phyloP scores from a whole-genome alignment of 2,113 vertebrate genomes.

The Neofelis nebulosa region DNA sequence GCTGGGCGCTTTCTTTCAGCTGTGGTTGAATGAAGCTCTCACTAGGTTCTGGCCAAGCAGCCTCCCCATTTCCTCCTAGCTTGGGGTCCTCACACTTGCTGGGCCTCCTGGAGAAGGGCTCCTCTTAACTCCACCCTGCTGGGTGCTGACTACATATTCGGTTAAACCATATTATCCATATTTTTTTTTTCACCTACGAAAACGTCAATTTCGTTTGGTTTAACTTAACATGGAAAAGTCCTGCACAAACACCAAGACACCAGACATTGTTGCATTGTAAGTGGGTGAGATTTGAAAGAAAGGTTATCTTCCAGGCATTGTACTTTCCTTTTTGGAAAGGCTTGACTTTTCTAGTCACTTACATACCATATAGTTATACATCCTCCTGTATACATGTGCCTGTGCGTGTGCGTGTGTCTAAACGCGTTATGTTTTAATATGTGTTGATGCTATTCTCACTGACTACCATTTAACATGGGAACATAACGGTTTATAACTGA shows the following conservation, averaged over 20 bases:
- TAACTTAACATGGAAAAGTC: background rate
- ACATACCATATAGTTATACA: background rate
- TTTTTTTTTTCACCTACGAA: background rate
- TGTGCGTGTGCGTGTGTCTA: background rate
- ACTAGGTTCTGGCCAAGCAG: background rate
- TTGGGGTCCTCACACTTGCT: background rate
- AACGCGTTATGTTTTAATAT: background rate
- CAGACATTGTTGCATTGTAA: background rate
- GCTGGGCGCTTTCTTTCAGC: background rate
- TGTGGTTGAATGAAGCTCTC: background rate
- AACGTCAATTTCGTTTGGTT: background rate
- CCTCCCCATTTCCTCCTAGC: background rate
- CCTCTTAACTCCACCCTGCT: background rate
- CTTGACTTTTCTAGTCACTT: background rate
- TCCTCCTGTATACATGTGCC: background rate
- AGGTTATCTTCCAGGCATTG: background rate
- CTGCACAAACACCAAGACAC: background rate
- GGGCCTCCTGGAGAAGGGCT: background rate
- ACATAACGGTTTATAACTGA: conserved; percentile 14
- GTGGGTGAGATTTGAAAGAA: background rate
- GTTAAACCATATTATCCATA: background rate
- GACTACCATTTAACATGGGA: conserved; percentile 15
- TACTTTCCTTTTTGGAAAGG: background rate
- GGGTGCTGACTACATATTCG: background rate
- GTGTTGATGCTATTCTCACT: background rate